phyloP scores from a whole-genome alignment of 2,888 invertebrate genomes.

The Chaitophorus viminalis region DNA sequence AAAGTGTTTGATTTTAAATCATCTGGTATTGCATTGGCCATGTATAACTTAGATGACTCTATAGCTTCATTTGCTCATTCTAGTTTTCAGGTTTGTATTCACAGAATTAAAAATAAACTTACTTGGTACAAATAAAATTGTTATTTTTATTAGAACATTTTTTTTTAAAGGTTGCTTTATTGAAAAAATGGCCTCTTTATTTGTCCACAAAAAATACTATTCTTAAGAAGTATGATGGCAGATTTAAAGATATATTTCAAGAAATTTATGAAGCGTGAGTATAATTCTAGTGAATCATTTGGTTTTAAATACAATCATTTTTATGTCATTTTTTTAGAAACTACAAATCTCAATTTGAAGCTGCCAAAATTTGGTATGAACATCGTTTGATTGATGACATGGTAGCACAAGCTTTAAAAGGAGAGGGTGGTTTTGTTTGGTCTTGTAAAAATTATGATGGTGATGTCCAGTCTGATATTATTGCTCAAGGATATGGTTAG shows the following conservation, averaged over 20 bases:
- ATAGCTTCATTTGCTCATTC: conserved; percentile 86
- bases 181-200: conserved; percentile 89
- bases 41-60: conserved; percentile 92
- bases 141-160: conserved; percentile 24
- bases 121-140: background rate
- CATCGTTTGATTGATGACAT: conserved; percentile 92
- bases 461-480: conserved; percentile 89
- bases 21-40: conserved; percentile 82
- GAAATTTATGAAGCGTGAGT: conserved; percentile 83
- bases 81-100: conserved; percentile 76
- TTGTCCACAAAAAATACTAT: conserved; percentile 92
- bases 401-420: conserved; percentile 88
- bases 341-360: conserved; percentile 80
- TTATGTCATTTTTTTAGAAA: conserved; percentile 69
- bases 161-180: conserved; percentile 74
- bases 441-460: conserved; percentile 94
- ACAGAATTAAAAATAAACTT: background rate
- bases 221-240: conserved; percentile 86
- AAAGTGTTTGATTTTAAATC: conserved; percentile 77
- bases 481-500: conserved; percentile 77
- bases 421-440: conserved; percentile 89
- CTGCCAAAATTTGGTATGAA: conserved; percentile 87
- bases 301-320: conserved; percentile 21
- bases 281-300: background rate
- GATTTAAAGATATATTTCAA: conserved; percentile 92